A percentile compares a stretch with the other conserved stretches of the same genome.
Evolutionary conservation across 2,888 invertebrate genomes (phyloP).

Genomic region (Ecliptopera silaceata): DNA sequence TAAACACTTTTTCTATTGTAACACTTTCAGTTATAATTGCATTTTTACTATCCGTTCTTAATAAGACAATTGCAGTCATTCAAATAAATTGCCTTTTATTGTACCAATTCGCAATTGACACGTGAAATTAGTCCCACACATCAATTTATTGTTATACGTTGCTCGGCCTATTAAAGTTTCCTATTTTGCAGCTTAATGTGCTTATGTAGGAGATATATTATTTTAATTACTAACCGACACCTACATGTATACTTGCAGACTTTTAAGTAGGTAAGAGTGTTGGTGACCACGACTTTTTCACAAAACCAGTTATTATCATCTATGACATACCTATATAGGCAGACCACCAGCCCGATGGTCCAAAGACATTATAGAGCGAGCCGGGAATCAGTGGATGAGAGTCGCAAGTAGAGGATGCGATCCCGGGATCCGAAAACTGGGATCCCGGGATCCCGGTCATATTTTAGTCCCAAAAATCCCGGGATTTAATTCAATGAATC

Average conservation of each 20-base stretch:
- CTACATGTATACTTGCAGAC: neutral
- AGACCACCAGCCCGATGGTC: no score
- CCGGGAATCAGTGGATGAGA: no score
- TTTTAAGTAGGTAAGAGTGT: no score
- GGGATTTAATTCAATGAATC: no score
- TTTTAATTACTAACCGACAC: conserved; percentile 2
- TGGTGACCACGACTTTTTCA: no score
- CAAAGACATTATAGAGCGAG: no score
- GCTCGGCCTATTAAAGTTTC: conserved; percentile 30
- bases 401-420: no score
- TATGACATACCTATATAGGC: no score
- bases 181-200: conserved; percentile 21
- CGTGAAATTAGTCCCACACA: conserved; percentile 36
- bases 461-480: no score
- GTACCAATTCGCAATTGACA: conserved; percentile 37
- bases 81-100: conserved; percentile 33
- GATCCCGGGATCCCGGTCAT: no score
- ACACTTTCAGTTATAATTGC: conserved; percentile 27
- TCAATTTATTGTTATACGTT: conserved; percentile 34
- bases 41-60: conserved; percentile 30
- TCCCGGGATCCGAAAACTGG: no score
- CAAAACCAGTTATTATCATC: no score
- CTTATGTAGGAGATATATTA: conserved; percentile 29
- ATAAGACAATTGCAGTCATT: conserved; percentile 33
- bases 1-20: conserved; percentile 26